Base-by-base conservation (phyloP, 1,140 invertebrate species). In the Lasaia peninsularis region DNA sequence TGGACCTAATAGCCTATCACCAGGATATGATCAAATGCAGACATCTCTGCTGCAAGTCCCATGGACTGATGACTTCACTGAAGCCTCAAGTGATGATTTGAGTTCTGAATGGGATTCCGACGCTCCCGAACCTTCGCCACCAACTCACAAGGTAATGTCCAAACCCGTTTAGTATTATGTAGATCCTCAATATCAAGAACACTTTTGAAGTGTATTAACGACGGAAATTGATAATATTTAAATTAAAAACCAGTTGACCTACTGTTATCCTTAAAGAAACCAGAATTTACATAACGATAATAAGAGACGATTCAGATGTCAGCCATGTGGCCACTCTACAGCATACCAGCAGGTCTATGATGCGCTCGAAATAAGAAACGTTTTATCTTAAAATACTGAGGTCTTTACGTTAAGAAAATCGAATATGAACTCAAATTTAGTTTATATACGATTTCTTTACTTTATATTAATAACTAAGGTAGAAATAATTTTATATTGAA, bases 41-140 rank as follows among this genome's bases (percentile, higher is more conserved):
- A 92, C 91, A 61, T 93, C 92, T 12, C 80, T 96, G n/a, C 77
- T 96, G 40, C 92, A 94, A 71, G 94, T 96, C 37, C 94, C 94
- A 0, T 92, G 91, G 89, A 86, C 78, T 31, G 80, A 92, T 33
- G 96, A 97, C 70, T 97, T 95, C 80, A 94, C 94, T 7, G 95
- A 96, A 75, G 93, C 94, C 10, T 96, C 95, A 60, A 95, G 94
- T 72, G 95, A 97, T 78, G 96, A 97, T 88, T 91, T 97, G 9
- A 95, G 94, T 77, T 96, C 95, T 6, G 96, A 97, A 75, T 97
- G 95, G 95, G 95, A 96, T 76, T 96, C 95, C 0, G 95, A 96
- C 83, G 93, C 94, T 16, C 90, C 91, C 2, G 91, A 92, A 64
- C 82, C 89, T 5, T 75, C 83, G 8, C 83, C 80, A 37, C 77